These are phyloP conservation scores for Archips xylosteana DNA, from an alignment of 2,888 invertebrate genomes.

Conservation along the genomic window DNA sequence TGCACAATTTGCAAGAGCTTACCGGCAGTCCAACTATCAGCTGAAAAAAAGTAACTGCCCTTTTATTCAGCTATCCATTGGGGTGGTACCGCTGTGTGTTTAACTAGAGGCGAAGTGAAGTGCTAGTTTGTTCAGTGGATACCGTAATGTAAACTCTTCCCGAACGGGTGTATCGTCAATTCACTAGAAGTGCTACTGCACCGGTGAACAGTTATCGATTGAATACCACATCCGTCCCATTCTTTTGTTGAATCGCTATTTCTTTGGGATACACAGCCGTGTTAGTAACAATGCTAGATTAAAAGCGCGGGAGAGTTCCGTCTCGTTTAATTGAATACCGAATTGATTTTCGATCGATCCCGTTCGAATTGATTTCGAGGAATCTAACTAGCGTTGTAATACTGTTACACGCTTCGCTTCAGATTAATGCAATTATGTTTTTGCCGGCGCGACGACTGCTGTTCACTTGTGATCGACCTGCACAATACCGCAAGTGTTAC, in stretches of 20 bases:
- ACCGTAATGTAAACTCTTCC: slow-evolving; percentile 64
- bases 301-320: slow-evolving; percentile 74
- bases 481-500: slow-evolving; percentile 5
- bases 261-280: slow-evolving; percentile 71
- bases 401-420: slow-evolving; percentile 64
- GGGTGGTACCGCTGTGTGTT: background rate
- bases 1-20: background rate
- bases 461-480: slow-evolving; percentile 32
- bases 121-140: slow-evolving; percentile 43
- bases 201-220: slow-evolving; percentile 75
- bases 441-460: slow-evolving; percentile 51
- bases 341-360: slow-evolving; percentile 76
- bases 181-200: slow-evolving; percentile 35
- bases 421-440: slow-evolving; percentile 65
- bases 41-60: background rate
- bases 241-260: slow-evolving; percentile 76
- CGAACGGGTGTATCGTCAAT: slow-evolving; percentile 58
- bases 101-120: slow-evolving; percentile 29
- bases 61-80: background rate
- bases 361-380: slow-evolving; percentile 71
- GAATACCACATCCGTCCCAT: slow-evolving; percentile 71
- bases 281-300: slow-evolving; percentile 73
- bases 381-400: slow-evolving; percentile 66
- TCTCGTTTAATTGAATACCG: slow-evolving; percentile 78
- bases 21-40: background rate